phyloP scores from a whole-genome alignment of 92 coral and sea anemone species.

The Porites divaricata region DNA sequence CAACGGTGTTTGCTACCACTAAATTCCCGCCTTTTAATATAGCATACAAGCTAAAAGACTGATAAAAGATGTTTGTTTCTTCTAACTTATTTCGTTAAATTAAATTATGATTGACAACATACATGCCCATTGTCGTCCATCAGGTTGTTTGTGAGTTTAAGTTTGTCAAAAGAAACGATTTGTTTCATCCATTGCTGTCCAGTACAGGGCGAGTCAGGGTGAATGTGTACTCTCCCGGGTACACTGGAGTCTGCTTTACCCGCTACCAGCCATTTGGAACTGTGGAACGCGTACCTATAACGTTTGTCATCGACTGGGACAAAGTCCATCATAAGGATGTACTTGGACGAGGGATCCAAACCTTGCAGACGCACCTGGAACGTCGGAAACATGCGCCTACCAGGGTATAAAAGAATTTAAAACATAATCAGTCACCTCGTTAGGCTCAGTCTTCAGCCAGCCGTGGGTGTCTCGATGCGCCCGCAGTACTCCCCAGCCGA shows the following conservation, averaged over 20 bases:
- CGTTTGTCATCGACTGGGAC: conserved; percentile 99
- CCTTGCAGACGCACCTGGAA: conserved; percentile 96
- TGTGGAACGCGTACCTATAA: conserved; percentile 99
- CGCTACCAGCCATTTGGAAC: conserved; percentile 99
- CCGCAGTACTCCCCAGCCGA: too few relatives aligned
- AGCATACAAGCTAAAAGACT: not conserved
- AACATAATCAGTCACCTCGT: too few relatives aligned
- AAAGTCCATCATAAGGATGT: conserved; percentile 99
- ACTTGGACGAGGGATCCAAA: conserved; percentile 90
- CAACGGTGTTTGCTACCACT: not conserved
- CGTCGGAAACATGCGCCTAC: conserved; percentile 97
- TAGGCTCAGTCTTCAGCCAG: too few relatives aligned
- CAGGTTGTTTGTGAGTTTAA: conserved; percentile 94
- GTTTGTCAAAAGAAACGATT: conserved; percentile 98
- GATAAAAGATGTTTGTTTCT: not conserved
- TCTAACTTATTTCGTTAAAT: not conserved
- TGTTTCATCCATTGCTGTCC: conserved; percentile 99
- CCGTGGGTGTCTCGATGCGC: too few relatives aligned
- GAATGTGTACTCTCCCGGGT: conserved; percentile 99
- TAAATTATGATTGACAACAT: conserved; percentile 38
- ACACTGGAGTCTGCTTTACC: conserved; percentile 99
- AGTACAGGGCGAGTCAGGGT: conserved; percentile 99
- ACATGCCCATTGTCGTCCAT: conserved; percentile 99
- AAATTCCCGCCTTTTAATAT: not conserved
- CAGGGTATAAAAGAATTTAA: too few relatives aligned